phyloP scores from a whole-genome alignment of 2,888 invertebrate species.

The Mythimna ferrago region DNA sequence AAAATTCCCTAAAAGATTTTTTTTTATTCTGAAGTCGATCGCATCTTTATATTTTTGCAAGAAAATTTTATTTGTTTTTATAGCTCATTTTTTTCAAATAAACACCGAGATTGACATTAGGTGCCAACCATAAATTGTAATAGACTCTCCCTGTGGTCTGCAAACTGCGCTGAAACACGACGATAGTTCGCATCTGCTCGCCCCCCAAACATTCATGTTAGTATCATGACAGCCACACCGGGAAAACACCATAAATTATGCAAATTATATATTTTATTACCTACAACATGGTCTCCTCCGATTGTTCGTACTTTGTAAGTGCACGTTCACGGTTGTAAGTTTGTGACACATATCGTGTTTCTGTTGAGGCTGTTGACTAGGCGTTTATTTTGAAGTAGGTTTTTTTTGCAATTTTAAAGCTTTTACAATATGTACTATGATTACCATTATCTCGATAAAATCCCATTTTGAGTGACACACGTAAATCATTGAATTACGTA shows the following conservation, averaged over 20 bases:
- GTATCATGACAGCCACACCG: slow-evolving; percentile 54
- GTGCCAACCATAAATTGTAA: slow-evolving; percentile 30
- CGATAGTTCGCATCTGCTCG: slow-evolving; percentile 56
- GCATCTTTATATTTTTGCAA: not conserved
- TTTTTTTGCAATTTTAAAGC: too few relatives aligned
- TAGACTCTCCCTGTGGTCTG: slow-evolving; percentile 21
- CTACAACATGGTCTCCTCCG: slow-evolving; percentile 39
- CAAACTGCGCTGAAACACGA: slow-evolving; percentile 25
- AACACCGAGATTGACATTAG: slow-evolving; percentile 1
- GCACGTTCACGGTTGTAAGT: slow-evolving; percentile 43
- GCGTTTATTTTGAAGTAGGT: not conserved
- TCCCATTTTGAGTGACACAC: too few relatives aligned
- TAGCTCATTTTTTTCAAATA: not conserved
- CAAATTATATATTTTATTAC: slow-evolving; percentile 66
- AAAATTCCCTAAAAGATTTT: too few relatives aligned
- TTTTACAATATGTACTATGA: too few relatives aligned
- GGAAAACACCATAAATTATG: slow-evolving; percentile 65
- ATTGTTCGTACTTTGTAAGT: slow-evolving; percentile 55
- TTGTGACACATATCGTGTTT: slow-evolving; percentile 46
- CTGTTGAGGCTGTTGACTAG: slow-evolving; percentile 30
- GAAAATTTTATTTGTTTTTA: not conserved
- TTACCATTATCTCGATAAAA: too few relatives aligned
- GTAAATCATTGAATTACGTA: too few relatives aligned
- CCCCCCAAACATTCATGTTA: slow-evolving; percentile 20
- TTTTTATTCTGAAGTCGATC: too few relatives aligned